Evolutionary conservation across 2,113 vertebrate genomes (phyloP).

Genomic region (Mionectes macconnelli): DNA sequence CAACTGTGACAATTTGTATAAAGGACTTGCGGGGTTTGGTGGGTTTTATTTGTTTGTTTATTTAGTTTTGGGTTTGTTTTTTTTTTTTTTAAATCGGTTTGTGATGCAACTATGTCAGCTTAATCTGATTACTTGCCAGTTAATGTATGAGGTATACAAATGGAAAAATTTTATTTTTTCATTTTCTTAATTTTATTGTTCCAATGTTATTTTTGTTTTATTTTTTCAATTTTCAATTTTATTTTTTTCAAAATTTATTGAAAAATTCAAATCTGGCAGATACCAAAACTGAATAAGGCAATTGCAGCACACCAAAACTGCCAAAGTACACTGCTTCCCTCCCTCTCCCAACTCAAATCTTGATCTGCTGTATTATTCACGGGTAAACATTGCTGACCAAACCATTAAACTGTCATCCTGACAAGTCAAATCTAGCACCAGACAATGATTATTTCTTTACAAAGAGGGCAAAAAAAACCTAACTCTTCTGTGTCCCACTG

Average conservation of each 20-base stretch:
- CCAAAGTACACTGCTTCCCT: not conserved
- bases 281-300: not conserved
- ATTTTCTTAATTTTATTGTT: too few species aligned
- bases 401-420: not conserved
- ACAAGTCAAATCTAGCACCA: not conserved
- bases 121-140: not conserved
- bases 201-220: too few species aligned
- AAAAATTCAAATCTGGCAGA: not conserved
- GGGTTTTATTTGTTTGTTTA: accelerated
- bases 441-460: not conserved
- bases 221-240: too few species aligned
- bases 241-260: not conserved
- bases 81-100: not conserved
- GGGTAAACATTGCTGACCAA: not conserved
- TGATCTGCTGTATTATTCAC: not conserved
- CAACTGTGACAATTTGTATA: not conserved
- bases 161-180: too few species aligned
- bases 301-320: not conserved
- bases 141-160: not conserved
- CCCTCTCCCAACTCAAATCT: not conserved
- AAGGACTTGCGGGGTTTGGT: not conserved
- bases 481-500: not conserved
- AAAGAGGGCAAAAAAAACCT: not conserved
- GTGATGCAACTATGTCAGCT: not conserved
- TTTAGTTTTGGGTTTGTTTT: too few species aligned